Evolutionary conservation across 2,113 vertebrate genomes (phyloP), one percentile per base, ranked within the genome.

Genomic region (Notothenia rossii): DNA sequence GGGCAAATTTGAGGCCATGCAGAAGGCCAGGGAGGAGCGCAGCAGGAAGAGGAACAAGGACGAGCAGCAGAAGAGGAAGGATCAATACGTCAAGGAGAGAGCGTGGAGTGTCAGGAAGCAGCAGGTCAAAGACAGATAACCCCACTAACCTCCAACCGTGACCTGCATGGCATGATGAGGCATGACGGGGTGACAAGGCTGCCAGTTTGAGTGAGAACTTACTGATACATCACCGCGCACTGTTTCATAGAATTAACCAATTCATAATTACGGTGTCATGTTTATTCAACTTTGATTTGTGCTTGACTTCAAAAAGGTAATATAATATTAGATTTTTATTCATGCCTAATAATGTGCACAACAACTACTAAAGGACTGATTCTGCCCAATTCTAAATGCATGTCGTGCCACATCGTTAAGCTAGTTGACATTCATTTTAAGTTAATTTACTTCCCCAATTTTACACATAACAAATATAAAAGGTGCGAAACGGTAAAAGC

Each of bases 1-100:
- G 87, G 95, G 94, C 93, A 98, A 98, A 91, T 99, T 97, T 91
- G 98, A 98, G 95, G 95, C 96, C 92, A 99, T 98, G 97, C 97
- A 99, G 92, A 98, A 95, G 94, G 97, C 97, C 90, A 96, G 98
- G 90, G 98, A 99, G 95, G 98, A 99, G 89, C 96, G 97, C 86
- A 98, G 97, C 93, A 94, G 97, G 87, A 95, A 96, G 93, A 94
- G 97, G 92, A 97, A 95, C 94, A 94, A 88, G 81, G 96, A 98
- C 0, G 97, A 99, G 94, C 97, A 97, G 83, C 95, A 97, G 95
- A 97, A 97, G 95, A 97, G 98, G 95, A 99, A 96, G 94, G 97
- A 98, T 69, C 98, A 99, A 85, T 98, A 94, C 93, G 77, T 97
- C 96, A 99, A 98, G 95, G 98, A 99, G 94, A 96, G 95, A 91